Conservation (phyloP, 64 coral and sea anemone genomes). For the Actinia tenebrosa region DNA sequence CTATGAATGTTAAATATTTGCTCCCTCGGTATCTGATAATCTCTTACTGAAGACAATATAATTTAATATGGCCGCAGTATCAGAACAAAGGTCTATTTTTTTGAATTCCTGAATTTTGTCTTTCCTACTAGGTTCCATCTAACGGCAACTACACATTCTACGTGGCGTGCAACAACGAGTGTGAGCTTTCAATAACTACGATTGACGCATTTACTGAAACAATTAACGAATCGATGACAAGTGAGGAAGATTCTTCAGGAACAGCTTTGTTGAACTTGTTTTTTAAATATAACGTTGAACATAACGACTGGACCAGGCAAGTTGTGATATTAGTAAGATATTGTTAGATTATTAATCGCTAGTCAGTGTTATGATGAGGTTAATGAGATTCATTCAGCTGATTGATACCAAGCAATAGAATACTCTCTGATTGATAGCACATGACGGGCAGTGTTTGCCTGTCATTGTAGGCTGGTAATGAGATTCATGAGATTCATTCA, state of each 20-base stretch:
- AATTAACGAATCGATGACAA: neutral
- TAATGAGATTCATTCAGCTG: too few species aligned
- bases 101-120: neutral
- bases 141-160: slow-evolving; percentile 50
- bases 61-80: too few species aligned
- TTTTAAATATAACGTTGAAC: neutral
- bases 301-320: slow-evolving; percentile 34
- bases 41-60: too few species aligned
- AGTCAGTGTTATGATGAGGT: too few species aligned
- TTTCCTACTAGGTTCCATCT: slow-evolving; percentile 26
- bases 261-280: neutral
- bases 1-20: too few species aligned
- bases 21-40: too few species aligned
- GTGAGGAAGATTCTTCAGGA: neutral
- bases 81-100: too few species aligned
- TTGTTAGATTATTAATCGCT: neutral
- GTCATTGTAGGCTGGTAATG: too few species aligned
- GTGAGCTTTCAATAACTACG: slow-evolving; percentile 20
- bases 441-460: too few species aligned
- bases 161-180: slow-evolving; percentile 32
- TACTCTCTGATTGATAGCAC: too few species aligned
- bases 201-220: neutral
- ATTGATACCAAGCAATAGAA: too few species aligned
- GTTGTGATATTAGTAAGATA: neutral
- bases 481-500: too few species aligned